A percentile compares a stretch with the other conserved stretches of the same genome.
phyloP scores from a whole-genome alignment of 2,797 vertebrate species.

The Tympanoctomys barrerae region DNA sequence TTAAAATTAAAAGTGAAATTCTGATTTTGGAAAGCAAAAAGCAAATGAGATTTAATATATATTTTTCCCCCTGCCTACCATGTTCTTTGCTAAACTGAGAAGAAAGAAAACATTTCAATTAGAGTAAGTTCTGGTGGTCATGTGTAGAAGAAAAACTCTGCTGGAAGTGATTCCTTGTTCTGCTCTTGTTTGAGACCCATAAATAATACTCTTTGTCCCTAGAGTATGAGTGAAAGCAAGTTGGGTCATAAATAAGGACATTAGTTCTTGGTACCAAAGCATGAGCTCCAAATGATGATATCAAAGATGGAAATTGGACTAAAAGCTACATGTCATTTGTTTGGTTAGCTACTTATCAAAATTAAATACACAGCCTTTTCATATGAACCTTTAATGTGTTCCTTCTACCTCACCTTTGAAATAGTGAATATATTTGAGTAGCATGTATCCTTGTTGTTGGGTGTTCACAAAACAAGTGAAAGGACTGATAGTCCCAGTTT shows the following conservation, averaged over 20 bases:
- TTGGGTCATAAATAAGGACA: too few relatives aligned
- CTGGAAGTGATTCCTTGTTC: slow-evolving; percentile 57
- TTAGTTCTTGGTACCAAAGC: too few relatives aligned
- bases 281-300: too few relatives aligned
- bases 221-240: background rate
- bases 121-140: slow-evolving; percentile 42
- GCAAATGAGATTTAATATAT: background rate
- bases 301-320: slow-evolving; percentile 52
- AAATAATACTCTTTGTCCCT: slow-evolving; percentile 64
- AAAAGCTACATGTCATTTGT: slow-evolving; percentile 44
- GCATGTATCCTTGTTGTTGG: background rate
- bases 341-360: slow-evolving; percentile 33
- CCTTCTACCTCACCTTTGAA: slow-evolving; percentile 22
- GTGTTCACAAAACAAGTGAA: slow-evolving; percentile 2
- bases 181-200: slow-evolving; percentile 44
- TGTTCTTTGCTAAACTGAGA: slow-evolving; percentile 33
- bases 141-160: slow-evolving; percentile 44
- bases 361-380: slow-evolving; percentile 35
- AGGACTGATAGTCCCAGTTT: slow-evolving; percentile 4
- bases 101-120: slow-evolving; percentile 34
- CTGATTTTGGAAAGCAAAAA: slow-evolving; percentile 1
- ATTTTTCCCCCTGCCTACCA: background rate
- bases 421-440: slow-evolving; percentile 25
- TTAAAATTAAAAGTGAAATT: slow-evolving; percentile 56
- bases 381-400: background rate